Evolutionary conservation across 2,113 vertebrate species (phyloP).

Genomic region (Ardeotis arabs): DNA sequence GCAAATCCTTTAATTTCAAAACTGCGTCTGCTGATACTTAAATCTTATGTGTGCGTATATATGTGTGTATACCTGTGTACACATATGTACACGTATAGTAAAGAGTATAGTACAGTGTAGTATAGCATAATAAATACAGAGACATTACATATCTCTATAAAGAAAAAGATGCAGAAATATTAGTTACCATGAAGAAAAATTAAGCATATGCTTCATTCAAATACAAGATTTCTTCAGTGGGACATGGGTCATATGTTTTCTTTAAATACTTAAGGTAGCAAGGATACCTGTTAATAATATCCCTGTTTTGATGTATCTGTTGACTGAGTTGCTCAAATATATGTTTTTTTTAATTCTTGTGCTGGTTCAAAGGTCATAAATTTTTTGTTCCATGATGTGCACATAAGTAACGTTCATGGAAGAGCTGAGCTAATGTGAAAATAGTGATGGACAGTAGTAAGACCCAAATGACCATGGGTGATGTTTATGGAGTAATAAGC

Average conservation of each 20-base stretch:
- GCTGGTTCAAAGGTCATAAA: neutral
- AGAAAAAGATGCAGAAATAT: neutral
- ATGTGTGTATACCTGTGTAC: neutral
- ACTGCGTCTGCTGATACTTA: slow-evolving; percentile 44
- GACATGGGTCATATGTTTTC: neutral
- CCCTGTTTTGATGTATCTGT: neutral
- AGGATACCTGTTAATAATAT: neutral
- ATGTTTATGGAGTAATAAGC: neutral
- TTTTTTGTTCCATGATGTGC: neutral
- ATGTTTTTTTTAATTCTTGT: neutral
- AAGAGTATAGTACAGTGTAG: neutral
- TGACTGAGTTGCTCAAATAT: neutral
- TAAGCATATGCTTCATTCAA: neutral
- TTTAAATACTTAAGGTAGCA: neutral
- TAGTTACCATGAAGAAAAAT: neutral
- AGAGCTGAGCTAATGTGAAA: neutral
- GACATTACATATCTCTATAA: neutral
- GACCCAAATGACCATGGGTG: neutral
- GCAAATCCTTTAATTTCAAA: slow-evolving; percentile 60
- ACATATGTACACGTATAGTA: neutral
- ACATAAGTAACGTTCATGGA: neutral
- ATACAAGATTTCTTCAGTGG: neutral
- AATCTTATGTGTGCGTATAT: neutral
- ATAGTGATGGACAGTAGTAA: neutral
- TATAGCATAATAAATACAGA: neutral